Percentiles rank a stretch among this genome's conserved stretches.
These are phyloP conservation scores for Manis pentadactyla DNA, from an alignment of 2,797 vertebrate species.

Conservation along the genomic window DNA sequence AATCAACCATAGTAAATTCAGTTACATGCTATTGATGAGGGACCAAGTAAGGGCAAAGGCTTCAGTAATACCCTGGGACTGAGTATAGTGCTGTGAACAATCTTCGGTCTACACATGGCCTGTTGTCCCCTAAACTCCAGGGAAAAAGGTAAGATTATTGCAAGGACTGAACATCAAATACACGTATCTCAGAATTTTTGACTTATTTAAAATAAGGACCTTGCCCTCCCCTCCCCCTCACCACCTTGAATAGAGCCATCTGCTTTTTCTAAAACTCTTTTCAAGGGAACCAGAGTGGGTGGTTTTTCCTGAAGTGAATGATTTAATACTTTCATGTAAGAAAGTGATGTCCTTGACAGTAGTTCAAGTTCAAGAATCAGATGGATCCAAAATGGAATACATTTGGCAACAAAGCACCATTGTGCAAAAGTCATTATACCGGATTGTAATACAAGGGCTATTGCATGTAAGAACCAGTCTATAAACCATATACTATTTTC, in stretches of 20 bases:
- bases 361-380: slow-evolving; percentile 35
- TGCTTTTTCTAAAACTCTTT: slow-evolving; percentile 32
- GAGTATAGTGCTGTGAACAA: slow-evolving; percentile 79
- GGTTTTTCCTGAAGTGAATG: slow-evolving; percentile 27
- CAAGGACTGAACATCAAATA: not conserved
- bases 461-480: not conserved
- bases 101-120: slow-evolving; percentile 10
- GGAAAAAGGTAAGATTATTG: slow-evolving; percentile 15
- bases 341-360: not conserved
- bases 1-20: slow-evolving; percentile 71
- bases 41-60: slow-evolving; percentile 75
- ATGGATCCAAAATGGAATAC: slow-evolving; percentile 19
- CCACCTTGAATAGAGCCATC: slow-evolving; percentile 31
- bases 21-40: slow-evolving; percentile 69
- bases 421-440: not conserved
- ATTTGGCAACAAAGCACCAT: not conserved
- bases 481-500: not conserved
- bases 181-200: not conserved
- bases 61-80: slow-evolving; percentile 70
- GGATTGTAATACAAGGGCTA: not conserved
- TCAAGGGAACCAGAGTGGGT: slow-evolving; percentile 4
- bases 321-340: slow-evolving; percentile 5
- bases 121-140: not conserved
- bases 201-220: slow-evolving; percentile 28
- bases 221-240: not conserved